These are phyloP conservation scores for Hylaeus volcanicus DNA, from an alignment of 1,140 invertebrate genomes.

Conservation along the genomic window DNA sequence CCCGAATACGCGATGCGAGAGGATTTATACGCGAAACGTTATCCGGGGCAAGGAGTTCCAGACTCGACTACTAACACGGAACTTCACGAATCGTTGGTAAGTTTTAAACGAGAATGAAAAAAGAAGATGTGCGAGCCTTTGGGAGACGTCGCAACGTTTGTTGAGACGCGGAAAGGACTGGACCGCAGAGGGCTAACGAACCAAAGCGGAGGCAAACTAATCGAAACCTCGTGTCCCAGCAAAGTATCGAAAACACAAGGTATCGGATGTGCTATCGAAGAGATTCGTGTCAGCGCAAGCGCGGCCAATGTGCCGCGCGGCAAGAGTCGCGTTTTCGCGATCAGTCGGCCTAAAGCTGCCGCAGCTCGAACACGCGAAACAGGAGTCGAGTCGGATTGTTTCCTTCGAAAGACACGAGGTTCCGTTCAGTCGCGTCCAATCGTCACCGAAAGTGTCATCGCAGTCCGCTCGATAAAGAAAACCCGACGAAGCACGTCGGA, in stretches of 20 bases:
- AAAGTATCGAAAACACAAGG: slow-evolving; percentile 5
- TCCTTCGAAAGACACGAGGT: slow-evolving; percentile 38
- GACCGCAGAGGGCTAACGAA: neutral
- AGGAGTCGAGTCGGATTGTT: neutral
- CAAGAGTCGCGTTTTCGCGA: slow-evolving; percentile 58
- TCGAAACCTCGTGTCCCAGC: neutral
- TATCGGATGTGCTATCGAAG: slow-evolving; percentile 27
- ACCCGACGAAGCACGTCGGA: neutral
- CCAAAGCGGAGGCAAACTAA: neutral
- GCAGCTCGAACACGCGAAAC: slow-evolving; percentile 56
- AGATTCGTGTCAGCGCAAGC: slow-evolving; percentile 46
- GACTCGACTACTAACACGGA: neutral
- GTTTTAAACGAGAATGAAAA: no score
- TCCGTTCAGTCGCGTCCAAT: neutral
- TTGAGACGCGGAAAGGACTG: no score
- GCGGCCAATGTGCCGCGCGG: slow-evolving; percentile 48
- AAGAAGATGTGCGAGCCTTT: no score
- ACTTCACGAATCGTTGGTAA: no score
- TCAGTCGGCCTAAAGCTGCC: slow-evolving; percentile 73
- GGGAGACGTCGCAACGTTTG: no score
- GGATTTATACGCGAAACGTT: no score
- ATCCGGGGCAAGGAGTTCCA: no score
- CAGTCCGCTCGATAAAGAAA: no score
- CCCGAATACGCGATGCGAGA: no score
- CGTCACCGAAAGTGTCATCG: no score